phyloP scores from a whole-genome alignment of 2,797 vertebrate species.

The Alcedo quadribrachys region DNA sequence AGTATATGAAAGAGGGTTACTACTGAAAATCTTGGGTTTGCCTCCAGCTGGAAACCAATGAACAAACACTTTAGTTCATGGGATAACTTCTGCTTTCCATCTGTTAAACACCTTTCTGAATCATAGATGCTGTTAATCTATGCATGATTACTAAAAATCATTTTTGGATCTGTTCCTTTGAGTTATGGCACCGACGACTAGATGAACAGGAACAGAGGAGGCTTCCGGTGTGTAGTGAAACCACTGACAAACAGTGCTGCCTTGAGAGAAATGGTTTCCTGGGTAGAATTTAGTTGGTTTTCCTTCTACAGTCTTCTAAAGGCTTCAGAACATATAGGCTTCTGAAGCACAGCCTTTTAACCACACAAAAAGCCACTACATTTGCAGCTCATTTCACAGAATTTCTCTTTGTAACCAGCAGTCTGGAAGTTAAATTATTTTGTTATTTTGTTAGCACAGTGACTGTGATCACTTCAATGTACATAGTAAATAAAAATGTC shows the following conservation, averaged over 20 bases:
- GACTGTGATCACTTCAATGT: background rate
- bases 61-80: background rate
- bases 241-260: constrained; percentile 31
- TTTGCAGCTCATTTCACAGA: background rate
- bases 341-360: background rate
- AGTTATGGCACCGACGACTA: background rate
- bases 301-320: constrained; percentile 2
- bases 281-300: constrained; percentile 20
- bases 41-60: background rate
- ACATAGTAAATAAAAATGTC: background rate
- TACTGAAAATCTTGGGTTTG: background rate
- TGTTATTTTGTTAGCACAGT: background rate
- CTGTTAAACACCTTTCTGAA: background rate
- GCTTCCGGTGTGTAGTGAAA: constrained; percentile 36
- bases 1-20: background rate
- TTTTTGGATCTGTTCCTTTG: background rate
- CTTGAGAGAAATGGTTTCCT: constrained; percentile 44
- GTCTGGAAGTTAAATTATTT: constrained; percentile 15
- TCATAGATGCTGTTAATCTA: background rate
- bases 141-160: background rate
- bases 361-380: background rate
- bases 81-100: background rate
- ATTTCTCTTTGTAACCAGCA: background rate
- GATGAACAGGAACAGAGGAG: constrained; percentile 23
- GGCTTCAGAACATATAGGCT: background rate